Percentiles rank a stretch among this genome's conserved stretches.
Evolutionary conservation across 2,113 vertebrate genomes (phyloP).

Genomic region (Dicaeum eximium): DNA sequence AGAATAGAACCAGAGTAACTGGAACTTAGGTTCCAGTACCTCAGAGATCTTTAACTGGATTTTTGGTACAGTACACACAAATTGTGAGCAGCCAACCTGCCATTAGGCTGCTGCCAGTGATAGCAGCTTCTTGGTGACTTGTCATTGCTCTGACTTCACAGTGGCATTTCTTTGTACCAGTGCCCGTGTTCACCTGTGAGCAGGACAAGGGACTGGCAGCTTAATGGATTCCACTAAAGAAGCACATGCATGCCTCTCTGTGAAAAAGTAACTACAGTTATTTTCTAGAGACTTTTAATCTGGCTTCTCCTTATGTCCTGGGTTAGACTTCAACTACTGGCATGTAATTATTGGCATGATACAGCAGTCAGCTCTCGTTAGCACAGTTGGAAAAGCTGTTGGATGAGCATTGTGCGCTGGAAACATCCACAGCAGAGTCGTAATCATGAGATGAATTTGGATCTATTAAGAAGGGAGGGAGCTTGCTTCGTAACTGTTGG

Average conservation of each 20-base stretch:
- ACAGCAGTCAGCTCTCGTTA: neutral
- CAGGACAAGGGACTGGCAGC: neutral
- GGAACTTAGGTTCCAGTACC: neutral
- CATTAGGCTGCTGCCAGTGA: neutral
- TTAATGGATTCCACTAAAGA: neutral
- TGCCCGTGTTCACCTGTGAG: neutral
- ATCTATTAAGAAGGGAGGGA: neutral
- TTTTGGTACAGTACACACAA: neutral
- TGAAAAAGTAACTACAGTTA: neutral
- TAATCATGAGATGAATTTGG: neutral
- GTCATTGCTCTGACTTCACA: neutral
- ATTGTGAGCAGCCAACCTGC: neutral
- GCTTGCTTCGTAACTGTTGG: neutral
- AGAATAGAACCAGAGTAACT: neutral
- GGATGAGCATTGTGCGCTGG: neutral
- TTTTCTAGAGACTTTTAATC: neutral
- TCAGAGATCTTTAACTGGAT: neutral
- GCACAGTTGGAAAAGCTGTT: neutral
- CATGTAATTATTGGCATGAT: neutral
- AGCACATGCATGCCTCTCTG: neutral
- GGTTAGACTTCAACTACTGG: neutral
- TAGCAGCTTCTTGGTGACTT: neutral
- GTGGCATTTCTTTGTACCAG: neutral
- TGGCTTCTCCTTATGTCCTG: neutral
- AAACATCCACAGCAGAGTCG: fast-evolving